Evolutionary conservation across 2,113 vertebrate genomes (phyloP).

Genomic region (Macquaria ambigua): DNA sequence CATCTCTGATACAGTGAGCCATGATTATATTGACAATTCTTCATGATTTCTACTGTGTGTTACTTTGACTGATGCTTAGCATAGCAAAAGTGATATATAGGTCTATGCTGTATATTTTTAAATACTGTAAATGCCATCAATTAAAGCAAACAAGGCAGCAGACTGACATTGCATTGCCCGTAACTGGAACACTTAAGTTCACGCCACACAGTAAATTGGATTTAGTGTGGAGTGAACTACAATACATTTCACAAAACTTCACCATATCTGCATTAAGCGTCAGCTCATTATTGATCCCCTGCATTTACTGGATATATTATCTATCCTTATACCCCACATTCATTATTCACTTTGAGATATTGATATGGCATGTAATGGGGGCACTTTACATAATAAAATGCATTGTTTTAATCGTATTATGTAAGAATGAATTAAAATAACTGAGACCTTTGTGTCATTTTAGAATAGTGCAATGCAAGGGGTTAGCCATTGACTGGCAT

Average conservation of each 20-base stretch:
- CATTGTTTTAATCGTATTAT: constrained; percentile 26
- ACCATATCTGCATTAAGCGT: constrained; percentile 32
- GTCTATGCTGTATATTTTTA: neutral
- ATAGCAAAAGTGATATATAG: neutral
- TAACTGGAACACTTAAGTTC: constrained; percentile 35
- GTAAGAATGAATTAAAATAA: constrained; percentile 9
- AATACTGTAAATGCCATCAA: constrained; percentile 1
- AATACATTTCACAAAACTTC: constrained; percentile 38
- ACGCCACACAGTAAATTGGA: constrained; percentile 15
- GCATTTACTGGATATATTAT: constrained; percentile 32
- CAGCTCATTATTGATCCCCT: constrained; percentile 34
- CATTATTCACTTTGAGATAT: constrained; percentile 36
- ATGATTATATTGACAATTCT: neutral
- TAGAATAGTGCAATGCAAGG: neutral
- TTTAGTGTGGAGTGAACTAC: constrained; percentile 6
- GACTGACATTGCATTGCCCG: constrained; percentile 7
- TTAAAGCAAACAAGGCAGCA: constrained; percentile 25
- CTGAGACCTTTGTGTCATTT: neutral
- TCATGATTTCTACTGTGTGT: neutral
- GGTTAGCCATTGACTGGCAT: constrained; percentile 2
- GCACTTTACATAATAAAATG: constrained; percentile 30
- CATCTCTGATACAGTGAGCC: neutral
- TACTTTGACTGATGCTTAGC: neutral
- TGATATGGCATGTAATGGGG: neutral
- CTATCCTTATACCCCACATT: neutral